phyloP scores from a whole-genome alignment of 1,140 invertebrate species.

The Drosophila willistoni region DNA sequence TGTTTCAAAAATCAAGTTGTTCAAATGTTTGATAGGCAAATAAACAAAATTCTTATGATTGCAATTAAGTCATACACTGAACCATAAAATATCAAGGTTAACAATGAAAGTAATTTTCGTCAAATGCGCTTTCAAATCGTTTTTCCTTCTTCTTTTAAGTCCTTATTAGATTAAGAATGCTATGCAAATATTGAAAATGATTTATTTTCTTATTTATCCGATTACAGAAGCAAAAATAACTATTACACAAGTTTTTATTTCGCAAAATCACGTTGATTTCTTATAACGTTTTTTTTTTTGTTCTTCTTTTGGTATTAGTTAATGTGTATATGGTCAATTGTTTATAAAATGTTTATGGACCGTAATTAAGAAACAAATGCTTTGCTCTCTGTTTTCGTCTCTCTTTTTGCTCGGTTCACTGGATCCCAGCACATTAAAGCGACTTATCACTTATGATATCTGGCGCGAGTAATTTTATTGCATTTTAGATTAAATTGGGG shows the following conservation, averaged over 20 bases:
- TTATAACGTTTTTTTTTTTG: neutral
- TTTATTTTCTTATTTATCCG: neutral
- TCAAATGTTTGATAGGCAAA: no score
- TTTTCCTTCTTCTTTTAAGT: no score
- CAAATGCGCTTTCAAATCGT: no score
- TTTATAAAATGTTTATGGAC: conserved; percentile 21
- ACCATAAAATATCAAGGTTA: no score
- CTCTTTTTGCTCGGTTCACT: neutral
- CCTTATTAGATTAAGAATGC: no score
- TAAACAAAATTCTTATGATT: no score
- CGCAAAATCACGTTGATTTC: conserved; percentile 2
- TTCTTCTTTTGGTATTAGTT: neutral
- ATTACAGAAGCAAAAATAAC: neutral
- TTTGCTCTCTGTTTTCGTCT: conserved; percentile 1
- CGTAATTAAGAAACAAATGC: conserved; percentile 4
- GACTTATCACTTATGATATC: conserved; percentile 21
- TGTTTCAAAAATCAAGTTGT: no score
- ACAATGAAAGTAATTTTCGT: no score
- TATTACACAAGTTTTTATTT: neutral
- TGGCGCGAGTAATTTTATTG: conserved; percentile 11
- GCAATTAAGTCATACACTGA: no score
- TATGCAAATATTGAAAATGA: no score
- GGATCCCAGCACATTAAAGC: neutral
- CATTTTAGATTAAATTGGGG: conserved; percentile 8
- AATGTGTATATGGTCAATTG: conserved; percentile 17